phyloP scores from a whole-genome alignment of 2,113 vertebrate genomes.

The Bombycilla garrulus region DNA sequence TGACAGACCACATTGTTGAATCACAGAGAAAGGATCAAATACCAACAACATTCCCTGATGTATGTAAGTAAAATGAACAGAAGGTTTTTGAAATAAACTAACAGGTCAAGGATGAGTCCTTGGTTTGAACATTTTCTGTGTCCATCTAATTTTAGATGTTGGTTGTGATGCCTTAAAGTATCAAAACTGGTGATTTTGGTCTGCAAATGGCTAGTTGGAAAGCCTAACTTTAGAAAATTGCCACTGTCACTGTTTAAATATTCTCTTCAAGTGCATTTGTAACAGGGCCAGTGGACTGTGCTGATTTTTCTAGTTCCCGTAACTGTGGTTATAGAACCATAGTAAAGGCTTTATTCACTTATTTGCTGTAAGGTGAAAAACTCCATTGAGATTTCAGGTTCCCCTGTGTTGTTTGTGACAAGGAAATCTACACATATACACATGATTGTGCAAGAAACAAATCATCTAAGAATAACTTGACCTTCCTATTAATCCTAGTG shows the following conservation, averaged over 20 bases:
- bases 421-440: neutral
- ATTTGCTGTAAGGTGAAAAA: neutral
- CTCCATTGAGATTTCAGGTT: neutral
- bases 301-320: neutral
- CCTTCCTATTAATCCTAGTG: neutral
- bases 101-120: conserved; percentile 24
- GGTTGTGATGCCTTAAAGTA: neutral
- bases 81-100: conserved; percentile 57
- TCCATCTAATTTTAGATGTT: neutral
- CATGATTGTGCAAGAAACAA: neutral
- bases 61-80: conserved; percentile 45
- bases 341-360: neutral
- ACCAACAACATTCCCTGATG: conserved; percentile 23
- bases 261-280: neutral
- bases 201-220: neutral
- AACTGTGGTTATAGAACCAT: neutral
- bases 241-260: neutral
- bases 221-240: neutral
- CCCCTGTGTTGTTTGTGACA: neutral
- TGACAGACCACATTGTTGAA: neutral
- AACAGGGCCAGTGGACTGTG: neutral
- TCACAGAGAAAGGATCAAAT: conserved; percentile 33
- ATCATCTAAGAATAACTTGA: neutral
- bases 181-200: neutral
- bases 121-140: conserved; percentile 37